A percentile compares a stretch with the other conserved stretches of the same genome.
These are phyloP conservation scores for Anneissia japonica DNA, from an alignment of 35 echinoderm and acorn worm genomes.

Conservation along the genomic window DNA sequence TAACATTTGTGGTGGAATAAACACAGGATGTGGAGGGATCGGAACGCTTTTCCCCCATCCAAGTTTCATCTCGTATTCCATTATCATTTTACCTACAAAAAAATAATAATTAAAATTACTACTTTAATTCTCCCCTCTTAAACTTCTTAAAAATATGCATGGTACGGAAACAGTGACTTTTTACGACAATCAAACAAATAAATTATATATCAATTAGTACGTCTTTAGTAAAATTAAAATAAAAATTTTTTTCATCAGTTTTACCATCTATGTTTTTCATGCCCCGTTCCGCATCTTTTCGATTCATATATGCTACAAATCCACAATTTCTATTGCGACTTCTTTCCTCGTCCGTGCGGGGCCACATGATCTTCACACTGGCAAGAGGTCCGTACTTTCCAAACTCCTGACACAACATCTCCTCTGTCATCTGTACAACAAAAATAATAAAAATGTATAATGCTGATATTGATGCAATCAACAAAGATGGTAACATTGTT, in stretches of 20 bases:
- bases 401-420: conserved; percentile 89
- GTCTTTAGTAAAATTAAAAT: too few species aligned
- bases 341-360: conserved; percentile 80
- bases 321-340: conserved; percentile 90
- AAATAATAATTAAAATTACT: neutral
- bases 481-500: too few species aligned
- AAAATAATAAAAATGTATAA: too few species aligned
- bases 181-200: too few species aligned
- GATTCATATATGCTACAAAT: conserved; percentile 96
- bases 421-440: conserved; percentile 82
- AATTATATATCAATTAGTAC: too few species aligned
- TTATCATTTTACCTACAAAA: conserved; percentile 62
- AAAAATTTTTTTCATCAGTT: neutral
- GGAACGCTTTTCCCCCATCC: conserved; percentile 93
- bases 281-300: conserved; percentile 84
- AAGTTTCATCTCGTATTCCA: conserved; percentile 96
- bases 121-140: too few species aligned
- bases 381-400: conserved; percentile 87
- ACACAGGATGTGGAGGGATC: conserved; percentile 88
- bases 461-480: too few species aligned
- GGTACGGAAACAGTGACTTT: too few species aligned
- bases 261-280: conserved; percentile 85
- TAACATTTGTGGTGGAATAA: conserved; percentile 88
- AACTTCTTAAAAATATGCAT: too few species aligned
- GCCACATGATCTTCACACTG: conserved; percentile 99